A percentile compares a stretch with the other conserved stretches of the same genome.
Evolutionary conservation across 2,888 invertebrate genomes (phyloP).

Genomic region (Sarcophaga caerulescens): DNA sequence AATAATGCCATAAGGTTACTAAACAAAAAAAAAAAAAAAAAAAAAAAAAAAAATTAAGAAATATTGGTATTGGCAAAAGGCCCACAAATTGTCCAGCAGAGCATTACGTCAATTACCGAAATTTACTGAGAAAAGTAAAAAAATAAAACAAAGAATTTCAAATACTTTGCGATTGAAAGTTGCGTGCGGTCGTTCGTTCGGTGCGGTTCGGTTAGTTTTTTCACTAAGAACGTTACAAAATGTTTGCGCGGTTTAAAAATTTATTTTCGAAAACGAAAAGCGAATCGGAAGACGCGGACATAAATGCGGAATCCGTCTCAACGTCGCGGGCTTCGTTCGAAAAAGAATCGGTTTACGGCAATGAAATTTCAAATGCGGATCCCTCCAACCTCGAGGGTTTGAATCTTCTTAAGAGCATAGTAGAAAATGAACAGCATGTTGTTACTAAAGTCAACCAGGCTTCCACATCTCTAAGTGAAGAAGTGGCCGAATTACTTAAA

Average conservation of each 20-base stretch:
- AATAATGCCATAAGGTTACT: slow-evolving; percentile 33
- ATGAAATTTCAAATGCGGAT: neutral
- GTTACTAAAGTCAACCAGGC: neutral
- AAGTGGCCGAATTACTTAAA: slow-evolving; percentile 36
- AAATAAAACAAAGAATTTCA: neutral
- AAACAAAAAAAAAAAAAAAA: neutral
- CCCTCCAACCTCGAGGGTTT: slow-evolving; percentile 34
- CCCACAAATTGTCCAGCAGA: slow-evolving; percentile 69
- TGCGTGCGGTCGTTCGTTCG: neutral
- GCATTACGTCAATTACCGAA: slow-evolving; percentile 41
- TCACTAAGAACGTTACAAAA: slow-evolving; percentile 65
- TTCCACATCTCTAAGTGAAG: slow-evolving; percentile 39
- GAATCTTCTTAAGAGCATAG: slow-evolving; percentile 42
- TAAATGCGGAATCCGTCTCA: slow-evolving; percentile 18
- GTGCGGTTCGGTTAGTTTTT: neutral
- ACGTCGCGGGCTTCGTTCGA: neutral
- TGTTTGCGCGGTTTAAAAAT: slow-evolving; percentile 79
- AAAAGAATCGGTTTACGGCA: neutral
- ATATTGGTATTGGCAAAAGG: slow-evolving; percentile 71
- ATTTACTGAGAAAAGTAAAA: slow-evolving; percentile 3
- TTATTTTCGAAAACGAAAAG: slow-evolving; percentile 76
- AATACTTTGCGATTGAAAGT: neutral
- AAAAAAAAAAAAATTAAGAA: slow-evolving; percentile 8
- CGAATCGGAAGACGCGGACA: slow-evolving; percentile 48
- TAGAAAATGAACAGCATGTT: slow-evolving; percentile 44